phyloP scores from a whole-genome alignment of 2,113 vertebrate genomes.

The Oncorhynchus gorbuscha region DNA sequence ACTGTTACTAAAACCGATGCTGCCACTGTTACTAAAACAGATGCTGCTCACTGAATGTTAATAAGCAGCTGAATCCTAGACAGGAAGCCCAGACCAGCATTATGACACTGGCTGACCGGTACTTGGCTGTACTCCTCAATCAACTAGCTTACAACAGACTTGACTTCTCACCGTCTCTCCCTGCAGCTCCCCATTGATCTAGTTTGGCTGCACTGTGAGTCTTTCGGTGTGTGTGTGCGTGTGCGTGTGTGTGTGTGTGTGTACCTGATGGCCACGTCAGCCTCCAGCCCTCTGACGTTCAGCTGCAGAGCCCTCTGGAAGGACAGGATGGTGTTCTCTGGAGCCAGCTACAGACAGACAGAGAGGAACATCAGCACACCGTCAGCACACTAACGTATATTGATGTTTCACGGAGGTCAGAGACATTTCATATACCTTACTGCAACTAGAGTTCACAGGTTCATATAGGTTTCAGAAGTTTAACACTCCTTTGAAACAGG shows the following conservation, averaged over 20 bases:
- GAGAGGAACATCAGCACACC: not conserved
- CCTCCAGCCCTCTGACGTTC: conserved; percentile 84
- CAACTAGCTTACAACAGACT: not conserved
- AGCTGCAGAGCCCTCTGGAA: conserved; percentile 90
- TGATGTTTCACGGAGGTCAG: not conserved
- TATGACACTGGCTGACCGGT: not conserved
- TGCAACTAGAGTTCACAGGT: no score
- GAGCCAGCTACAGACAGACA: conserved; percentile 79
- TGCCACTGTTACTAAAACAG: no score
- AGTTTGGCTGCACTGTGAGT: not conserved
- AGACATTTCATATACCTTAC: conserved; percentile 54
- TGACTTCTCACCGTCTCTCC: not conserved
- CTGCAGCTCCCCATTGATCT: not conserved
- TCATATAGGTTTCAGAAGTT: no score
- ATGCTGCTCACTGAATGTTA: no score
- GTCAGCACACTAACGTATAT: not conserved
- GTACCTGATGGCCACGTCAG: conserved; percentile 88
- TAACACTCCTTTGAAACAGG: no score
- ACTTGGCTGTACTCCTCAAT: not conserved
- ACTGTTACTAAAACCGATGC: no score
- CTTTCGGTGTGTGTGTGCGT: conserved; percentile 21
- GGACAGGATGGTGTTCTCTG: conserved; percentile 94
- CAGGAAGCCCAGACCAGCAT: conserved; percentile 62
- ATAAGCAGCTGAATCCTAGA: conserved; percentile 27
- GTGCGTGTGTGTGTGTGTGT: no score